Percentiles rank a stretch among this genome's conserved stretches.
Evolutionary conservation across 2,113 vertebrate species (phyloP).

Genomic region (Acrocephalus arundinaceus): DNA sequence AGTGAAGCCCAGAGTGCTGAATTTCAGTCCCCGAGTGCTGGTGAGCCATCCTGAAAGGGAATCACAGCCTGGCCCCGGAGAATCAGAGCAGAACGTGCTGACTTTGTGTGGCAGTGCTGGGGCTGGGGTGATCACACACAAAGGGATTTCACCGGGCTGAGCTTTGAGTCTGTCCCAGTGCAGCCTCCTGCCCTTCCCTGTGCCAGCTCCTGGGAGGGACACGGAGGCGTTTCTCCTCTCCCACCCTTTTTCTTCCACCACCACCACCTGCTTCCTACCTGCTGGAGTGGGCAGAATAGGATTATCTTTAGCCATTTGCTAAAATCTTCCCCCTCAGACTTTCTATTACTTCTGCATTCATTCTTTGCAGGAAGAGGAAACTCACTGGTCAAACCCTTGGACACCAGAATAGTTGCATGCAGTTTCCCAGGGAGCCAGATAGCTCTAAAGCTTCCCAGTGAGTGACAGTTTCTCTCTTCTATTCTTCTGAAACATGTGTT

Average conservation of each 20-base stretch:
- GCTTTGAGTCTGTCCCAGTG: background rate
- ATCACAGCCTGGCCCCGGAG: background rate
- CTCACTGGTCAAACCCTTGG: conserved; percentile 71
- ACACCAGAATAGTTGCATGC: conserved; percentile 70
- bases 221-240: background rate
- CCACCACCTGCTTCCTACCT: conserved; percentile 41
- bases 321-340: conserved; percentile 56
- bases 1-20: background rate
- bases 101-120: background rate
- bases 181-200: background rate
- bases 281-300: conserved; percentile 44
- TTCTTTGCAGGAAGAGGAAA: conserved; percentile 69
- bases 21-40: background rate
- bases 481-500: conserved; percentile 68
- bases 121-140: background rate
- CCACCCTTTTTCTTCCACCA: conserved; percentile 9
- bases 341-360: conserved; percentile 68
- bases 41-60: background rate
- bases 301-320: conserved; percentile 58
- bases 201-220: conserved; percentile 15
- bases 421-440: conserved; percentile 69
- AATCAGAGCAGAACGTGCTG: conserved; percentile 58
- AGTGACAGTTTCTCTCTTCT: conserved; percentile 71
- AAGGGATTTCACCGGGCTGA: background rate
- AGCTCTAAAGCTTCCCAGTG: conserved; percentile 71